Conservation (phyloP, 2,113 vertebrate species). For the Paracanthobrama guichenoti region DNA sequence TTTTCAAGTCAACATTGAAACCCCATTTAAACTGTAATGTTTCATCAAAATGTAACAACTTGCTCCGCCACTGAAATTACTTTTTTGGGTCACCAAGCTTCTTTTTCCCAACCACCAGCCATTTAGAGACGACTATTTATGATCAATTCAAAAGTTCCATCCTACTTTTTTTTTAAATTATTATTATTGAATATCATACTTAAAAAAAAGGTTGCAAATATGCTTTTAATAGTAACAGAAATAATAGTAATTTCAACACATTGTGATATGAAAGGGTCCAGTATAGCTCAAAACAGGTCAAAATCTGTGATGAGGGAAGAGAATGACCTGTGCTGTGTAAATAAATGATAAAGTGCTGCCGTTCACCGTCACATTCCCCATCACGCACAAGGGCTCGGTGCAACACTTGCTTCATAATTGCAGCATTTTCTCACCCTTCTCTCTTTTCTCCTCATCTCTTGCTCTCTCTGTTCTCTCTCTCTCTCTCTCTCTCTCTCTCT, state of each 20-base stretch:
- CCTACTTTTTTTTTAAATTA: neutral
- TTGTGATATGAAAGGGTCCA: neutral
- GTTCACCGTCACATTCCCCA: constrained; percentile 14
- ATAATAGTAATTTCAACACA: neutral
- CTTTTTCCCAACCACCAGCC: neutral
- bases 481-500: constrained; percentile 32
- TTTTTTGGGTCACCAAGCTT: neutral
- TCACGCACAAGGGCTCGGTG: constrained; percentile 32
- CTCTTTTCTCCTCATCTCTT: constrained; percentile 32
- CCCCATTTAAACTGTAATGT: neutral
- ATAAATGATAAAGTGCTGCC: constrained; percentile 35
- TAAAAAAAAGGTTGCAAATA: neutral
- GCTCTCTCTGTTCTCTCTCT: constrained; percentile 29
- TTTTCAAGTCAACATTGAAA: neutral
- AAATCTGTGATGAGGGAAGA: constrained; percentile 11
- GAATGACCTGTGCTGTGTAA: constrained; percentile 31
- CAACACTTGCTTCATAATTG: constrained; percentile 55
- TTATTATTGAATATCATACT: neutral
- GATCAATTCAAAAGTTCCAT: neutral
- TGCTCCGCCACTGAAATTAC: neutral
- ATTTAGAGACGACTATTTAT: neutral
- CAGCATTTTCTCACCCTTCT: constrained; percentile 48
- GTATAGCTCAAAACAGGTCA: constrained; percentile 13
- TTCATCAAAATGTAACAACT: neutral
- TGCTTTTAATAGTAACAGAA: neutral